phyloP scores from a whole-genome alignment of 2,888 invertebrate species.

The Morpho deidamia region DNA sequence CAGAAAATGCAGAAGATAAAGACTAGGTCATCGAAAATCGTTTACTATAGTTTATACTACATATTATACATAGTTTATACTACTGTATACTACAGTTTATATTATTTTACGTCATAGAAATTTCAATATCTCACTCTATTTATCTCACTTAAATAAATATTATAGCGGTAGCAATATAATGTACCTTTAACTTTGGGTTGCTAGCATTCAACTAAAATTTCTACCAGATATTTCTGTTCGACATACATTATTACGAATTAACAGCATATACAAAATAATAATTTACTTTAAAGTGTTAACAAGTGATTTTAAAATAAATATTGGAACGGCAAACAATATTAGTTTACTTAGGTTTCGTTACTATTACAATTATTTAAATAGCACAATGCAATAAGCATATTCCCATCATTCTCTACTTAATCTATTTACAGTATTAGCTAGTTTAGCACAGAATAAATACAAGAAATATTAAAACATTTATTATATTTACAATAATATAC shows the following conservation, averaged over 20 bases:
- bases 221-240: slow-evolving; percentile 6
- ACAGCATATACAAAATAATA: slow-evolving; percentile 1
- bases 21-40: too few species aligned
- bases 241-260: not conserved
- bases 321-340: slow-evolving; percentile 2
- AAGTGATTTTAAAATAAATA: not conserved
- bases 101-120: too few species aligned
- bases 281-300: not conserved
- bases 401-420: slow-evolving; percentile 43
- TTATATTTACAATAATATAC: slow-evolving; percentile 69
- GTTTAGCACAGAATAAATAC: slow-evolving; percentile 51
- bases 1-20: too few species aligned
- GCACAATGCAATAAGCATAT: slow-evolving; percentile 29
- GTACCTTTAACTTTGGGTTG: slow-evolving; percentile 8
- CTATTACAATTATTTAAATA: slow-evolving; percentile 8
- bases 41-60: too few species aligned
- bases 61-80: too few species aligned
- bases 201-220: slow-evolving; percentile 16
- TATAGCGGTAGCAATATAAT: not conserved
- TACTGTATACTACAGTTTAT: too few species aligned
- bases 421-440: slow-evolving; percentile 61
- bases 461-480: slow-evolving; percentile 47
- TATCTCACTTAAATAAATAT: too few species aligned
- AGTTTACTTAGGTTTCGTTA: not conserved
- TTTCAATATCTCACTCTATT: too few species aligned